Base-by-base conservation (phyloP, 1,140 invertebrate genomes). In the Leptopilina clavipes region DNA sequence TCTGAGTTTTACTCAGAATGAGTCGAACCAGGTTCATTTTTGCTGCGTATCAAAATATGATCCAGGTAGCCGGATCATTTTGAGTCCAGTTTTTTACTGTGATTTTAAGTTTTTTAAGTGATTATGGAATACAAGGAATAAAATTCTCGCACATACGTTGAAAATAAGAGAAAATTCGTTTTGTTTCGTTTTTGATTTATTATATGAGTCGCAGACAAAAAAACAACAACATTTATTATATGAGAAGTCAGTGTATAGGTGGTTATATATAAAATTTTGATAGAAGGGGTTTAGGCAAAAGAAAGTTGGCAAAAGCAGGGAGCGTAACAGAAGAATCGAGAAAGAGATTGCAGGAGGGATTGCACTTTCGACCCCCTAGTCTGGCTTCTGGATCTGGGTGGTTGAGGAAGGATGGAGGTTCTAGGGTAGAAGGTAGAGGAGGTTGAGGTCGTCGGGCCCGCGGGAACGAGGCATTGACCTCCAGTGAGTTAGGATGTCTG, bases 391-490 rank as follows among this genome's bases (percentile, higher is more conserved):
- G 81, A 79, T 79, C 81, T 80, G 80, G 48, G 54, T 74, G 74
- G 48, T 72, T 65, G 73, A 43, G 31, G 75, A 71, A 70, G 56
- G 37, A 70, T 37, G 72, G 19, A 40, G 56, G 22, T 72, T 83
- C 81, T 81, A 77, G 83, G 84, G 84, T 81, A 85, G 80, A 85
- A 82, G 79, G 82, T 79, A 84, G 82, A 86, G 84, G 87, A 87
- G 87, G 86, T 88, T 88, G 86, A 88, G 87, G 86, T 88, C 86
- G 87, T 81, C 86, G 86, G 83, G 84, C 84, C 80, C 84, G 83
- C 84, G 85, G 85, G 85, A 86, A 86, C 85, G 85, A 88, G 86
- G 86, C 87, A 87, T 88, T 88, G 87, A 88, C 86, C 87, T 87
- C 87, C 79, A 87, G 83, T 85, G 84, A 86, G 87, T 87, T 85